A percentile compares a stretch with the other conserved stretches of the same genome.
phyloP scores from a whole-genome alignment of 2,888 invertebrate genomes.

The Platynereis dumerilii region DNA sequence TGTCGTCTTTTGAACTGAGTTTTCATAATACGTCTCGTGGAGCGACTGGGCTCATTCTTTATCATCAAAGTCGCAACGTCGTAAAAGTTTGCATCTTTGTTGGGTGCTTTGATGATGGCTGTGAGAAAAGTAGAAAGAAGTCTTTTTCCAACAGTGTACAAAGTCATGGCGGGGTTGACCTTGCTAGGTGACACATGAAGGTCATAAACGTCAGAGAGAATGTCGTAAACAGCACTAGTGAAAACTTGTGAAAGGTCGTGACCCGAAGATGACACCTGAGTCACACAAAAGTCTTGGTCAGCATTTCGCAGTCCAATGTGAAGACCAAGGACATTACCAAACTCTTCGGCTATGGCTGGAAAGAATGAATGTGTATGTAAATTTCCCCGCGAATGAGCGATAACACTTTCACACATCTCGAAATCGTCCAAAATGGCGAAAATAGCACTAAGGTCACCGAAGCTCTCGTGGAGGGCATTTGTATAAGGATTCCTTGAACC shows the following conservation, averaged over 20 bases:
- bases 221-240: constrained; percentile 17
- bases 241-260: constrained; percentile 16
- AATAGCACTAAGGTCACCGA: constrained; percentile 17
- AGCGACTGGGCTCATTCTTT: constrained; percentile 10
- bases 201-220: constrained; percentile 10
- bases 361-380: constrained; percentile 14
- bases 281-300: constrained; percentile 10
- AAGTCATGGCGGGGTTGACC: constrained; percentile 17
- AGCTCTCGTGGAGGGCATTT: constrained; percentile 19
- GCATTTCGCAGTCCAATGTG: constrained; percentile 12
- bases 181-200: constrained; percentile 9
- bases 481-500: constrained; percentile 4
- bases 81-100: constrained; percentile 12
- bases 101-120: constrained; percentile 14
- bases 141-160: constrained; percentile 15
- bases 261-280: constrained; percentile 9
- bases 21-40: constrained; percentile 13
- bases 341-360: constrained; percentile 15
- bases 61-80: constrained; percentile 18
- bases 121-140: constrained; percentile 10
- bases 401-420: constrained; percentile 18
- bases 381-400: constrained; percentile 14
- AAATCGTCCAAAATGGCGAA: constrained; percentile 20
- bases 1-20: constrained; percentile 11
- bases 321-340: constrained; percentile 8